A percentile compares a stretch with the other conserved stretches of the same genome.
These are phyloP conservation scores for Machimus atricapillus DNA, from an alignment of 2,888 invertebrate genomes.

Conservation along the genomic window DNA sequence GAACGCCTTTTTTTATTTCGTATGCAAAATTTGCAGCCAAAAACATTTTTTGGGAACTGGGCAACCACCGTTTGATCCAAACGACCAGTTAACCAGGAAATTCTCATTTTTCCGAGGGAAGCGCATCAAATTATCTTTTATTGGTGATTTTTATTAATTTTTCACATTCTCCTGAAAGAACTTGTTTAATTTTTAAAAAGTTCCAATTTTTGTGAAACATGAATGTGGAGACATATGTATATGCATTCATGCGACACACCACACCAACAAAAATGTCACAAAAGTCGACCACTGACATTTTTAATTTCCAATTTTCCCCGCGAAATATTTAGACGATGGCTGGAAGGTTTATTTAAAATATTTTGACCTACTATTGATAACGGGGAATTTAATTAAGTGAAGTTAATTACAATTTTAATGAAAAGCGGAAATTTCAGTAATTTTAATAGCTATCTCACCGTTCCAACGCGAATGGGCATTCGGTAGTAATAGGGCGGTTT, in stretches of 20 bases:
- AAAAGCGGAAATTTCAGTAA: neutral
- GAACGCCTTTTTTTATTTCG: neutral
- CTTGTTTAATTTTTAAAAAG: neutral
- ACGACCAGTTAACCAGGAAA: neutral
- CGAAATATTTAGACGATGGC: neutral
- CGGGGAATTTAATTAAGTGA: neutral
- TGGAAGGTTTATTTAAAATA: neutral
- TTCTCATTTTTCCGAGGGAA: neutral
- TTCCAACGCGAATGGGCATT: neutral
- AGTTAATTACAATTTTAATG: neutral
- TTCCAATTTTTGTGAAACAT: neutral
- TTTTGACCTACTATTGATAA: neutral
- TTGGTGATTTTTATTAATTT: slow-evolving; percentile 20
- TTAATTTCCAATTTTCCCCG: neutral
- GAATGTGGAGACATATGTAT: no score
- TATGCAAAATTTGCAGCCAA: neutral
- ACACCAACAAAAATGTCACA: neutral
- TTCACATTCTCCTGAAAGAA: neutral
- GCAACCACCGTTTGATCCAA: neutral
- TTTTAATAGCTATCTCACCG: neutral
- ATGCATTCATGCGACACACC: neutral
- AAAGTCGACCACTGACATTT: neutral
- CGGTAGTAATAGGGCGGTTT: neutral
- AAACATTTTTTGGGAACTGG: neutral
- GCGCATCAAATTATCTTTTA: slow-evolving; percentile 29